A percentile compares a stretch with the other conserved stretches of the same genome.
phyloP scores from a whole-genome alignment of 2,113 vertebrate genomes.

The Limanda limanda region DNA sequence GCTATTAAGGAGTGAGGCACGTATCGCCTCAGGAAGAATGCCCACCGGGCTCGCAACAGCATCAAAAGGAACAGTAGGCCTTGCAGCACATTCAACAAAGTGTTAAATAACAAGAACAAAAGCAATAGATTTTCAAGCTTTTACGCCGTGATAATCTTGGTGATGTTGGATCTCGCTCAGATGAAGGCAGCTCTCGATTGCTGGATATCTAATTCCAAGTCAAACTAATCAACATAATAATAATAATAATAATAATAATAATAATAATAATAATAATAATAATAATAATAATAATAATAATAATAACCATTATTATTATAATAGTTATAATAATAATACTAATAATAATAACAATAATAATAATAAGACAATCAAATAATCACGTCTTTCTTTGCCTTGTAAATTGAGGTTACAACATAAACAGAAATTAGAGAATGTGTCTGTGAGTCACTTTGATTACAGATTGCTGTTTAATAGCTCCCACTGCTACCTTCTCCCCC shows the following conservation, averaged over 20 bases:
- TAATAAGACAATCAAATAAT: background rate
- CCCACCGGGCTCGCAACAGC: constrained; percentile 47
- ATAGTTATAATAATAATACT: too few species aligned
- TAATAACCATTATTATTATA: too few species aligned
- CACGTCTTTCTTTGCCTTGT: background rate
- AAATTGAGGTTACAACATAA: constrained; percentile 2
- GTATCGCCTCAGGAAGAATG: constrained; percentile 49
- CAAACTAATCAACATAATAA: background rate
- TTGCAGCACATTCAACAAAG: constrained; percentile 43
- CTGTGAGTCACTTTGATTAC: constrained; percentile 45
- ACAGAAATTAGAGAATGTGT: constrained; percentile 16
- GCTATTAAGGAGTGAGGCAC: constrained; percentile 50
- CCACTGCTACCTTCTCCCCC: constrained; percentile 27
- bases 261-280: too few species aligned
- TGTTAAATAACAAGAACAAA: constrained; percentile 58
- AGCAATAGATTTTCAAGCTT: constrained; percentile 12
- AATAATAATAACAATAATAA: too few species aligned
- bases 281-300: too few species aligned
- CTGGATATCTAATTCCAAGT: background rate
- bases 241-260: too few species aligned
- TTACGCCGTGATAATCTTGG: constrained; percentile 14
- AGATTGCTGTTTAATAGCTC: constrained; percentile 52
- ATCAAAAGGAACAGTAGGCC: constrained; percentile 55
- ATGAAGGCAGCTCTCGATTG: constrained; percentile 1
- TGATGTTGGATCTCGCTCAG: background rate